phyloP scores from a whole-genome alignment of 1,140 invertebrate genomes.

The Diachasmimorpha longicaudata region DNA sequence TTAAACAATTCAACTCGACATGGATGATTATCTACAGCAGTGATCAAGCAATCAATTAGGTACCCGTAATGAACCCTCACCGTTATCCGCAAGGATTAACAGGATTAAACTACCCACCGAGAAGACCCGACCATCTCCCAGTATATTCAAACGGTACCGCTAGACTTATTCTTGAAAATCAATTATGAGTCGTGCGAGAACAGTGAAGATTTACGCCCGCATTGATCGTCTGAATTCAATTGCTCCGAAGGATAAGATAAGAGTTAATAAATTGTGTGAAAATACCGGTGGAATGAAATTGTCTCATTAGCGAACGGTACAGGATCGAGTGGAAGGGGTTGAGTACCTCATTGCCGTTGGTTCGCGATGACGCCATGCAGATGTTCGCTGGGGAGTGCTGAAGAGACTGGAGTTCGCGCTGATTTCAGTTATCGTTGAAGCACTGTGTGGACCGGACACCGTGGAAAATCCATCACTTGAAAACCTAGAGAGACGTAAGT shows the following conservation, averaged over 20 bases:
- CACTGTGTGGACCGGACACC: neutral
- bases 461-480: neutral
- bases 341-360: neutral
- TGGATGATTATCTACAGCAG: neutral
- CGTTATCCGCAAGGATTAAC: neutral
- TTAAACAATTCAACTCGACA: neutral
- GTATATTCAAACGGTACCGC: too few relatives aligned
- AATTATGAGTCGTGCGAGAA: too few relatives aligned
- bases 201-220: too few relatives aligned
- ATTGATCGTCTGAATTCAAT: too few relatives aligned
- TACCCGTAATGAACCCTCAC: neutral
- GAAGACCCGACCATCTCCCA: too few relatives aligned
- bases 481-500: neutral
- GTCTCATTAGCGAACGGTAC: neutral
- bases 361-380: slow-evolving; percentile 19
- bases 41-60: neutral
- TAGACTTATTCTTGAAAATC: too few relatives aligned
- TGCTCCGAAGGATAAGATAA: too few relatives aligned
- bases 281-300: slow-evolving; percentile 22
- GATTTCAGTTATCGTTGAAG: neutral
- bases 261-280: slow-evolving; percentile 22
- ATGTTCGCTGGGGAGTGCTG: neutral
- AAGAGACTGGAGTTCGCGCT: neutral
- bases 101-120: too few relatives aligned
- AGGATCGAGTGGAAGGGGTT: neutral